These are phyloP conservation scores for Acrocyrtus sp. DNA, from an alignment of 2,888 invertebrate genomes.

Conservation along the genomic window DNA sequence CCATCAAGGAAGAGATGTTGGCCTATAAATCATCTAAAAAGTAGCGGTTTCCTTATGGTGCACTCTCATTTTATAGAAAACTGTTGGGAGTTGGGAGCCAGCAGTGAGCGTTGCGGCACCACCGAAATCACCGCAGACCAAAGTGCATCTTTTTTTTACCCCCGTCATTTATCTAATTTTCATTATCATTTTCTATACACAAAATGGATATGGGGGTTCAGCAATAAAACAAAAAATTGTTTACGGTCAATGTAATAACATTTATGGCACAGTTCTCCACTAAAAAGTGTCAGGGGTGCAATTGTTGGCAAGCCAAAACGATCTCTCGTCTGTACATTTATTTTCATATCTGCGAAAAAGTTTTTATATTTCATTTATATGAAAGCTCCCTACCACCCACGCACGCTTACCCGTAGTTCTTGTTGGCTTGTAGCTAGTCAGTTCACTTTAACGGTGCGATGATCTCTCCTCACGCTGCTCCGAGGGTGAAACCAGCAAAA, in stretches of 20 bases:
- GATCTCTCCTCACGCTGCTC: not conserved
- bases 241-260: not conserved
- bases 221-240: not conserved
- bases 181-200: not conserved
- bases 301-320: not conserved
- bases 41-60: constrained; percentile 20
- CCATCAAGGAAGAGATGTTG: constrained; percentile 20
- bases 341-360: no score
- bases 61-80: constrained; percentile 1
- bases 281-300: not conserved
- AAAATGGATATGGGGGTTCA: no score
- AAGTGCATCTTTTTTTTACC: not conserved
- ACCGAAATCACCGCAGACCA: not conserved
- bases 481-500: no score
- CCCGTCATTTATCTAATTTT: not conserved
- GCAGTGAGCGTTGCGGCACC: no score
- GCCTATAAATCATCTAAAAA: constrained; percentile 37
- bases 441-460: no score
- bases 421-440: no score
- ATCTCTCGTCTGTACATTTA: no score
- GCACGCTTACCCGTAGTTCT: not conserved
- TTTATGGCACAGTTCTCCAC: no score
- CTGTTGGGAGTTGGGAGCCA: no score
- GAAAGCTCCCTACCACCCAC: not conserved
- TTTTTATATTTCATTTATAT: not conserved